Evolutionary conservation across 2,797 vertebrate species (phyloP), one percentile per base, ranked within the genome.

Genomic region (Tangara arthus): DNA sequence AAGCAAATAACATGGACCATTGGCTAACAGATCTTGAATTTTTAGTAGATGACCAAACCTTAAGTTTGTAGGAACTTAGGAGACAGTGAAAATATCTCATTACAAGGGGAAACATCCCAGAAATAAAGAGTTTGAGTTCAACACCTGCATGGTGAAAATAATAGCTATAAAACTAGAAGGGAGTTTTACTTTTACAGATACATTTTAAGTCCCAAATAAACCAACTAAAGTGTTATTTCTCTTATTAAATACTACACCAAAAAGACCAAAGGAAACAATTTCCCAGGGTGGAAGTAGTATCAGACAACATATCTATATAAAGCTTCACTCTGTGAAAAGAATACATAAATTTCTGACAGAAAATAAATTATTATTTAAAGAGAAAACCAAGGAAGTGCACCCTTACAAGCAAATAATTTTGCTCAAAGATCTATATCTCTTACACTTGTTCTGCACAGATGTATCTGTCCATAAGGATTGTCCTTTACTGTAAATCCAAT

Each of bases 61-160:
- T 21, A 44, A 21, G 14, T 12, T 80, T 82, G 14, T 27, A 9
- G 28, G 9, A 5, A 39, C 15, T 41, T 52, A 20, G 8, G 17
- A 37, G 14, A 18, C 4, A 52, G 4, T 28, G 23, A 82, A 42
- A 75, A 79, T 17, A 44, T 9, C 1, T 57, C 8, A n/a, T 61
- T 27, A 22, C 8, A 56, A 15, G 4, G 2, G 11, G 11, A 72
- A 90, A 55, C 3, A 8, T 68, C 30, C 3, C 28, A 71, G 41
- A 37, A 85, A 60, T 5, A 60, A 16, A 41, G 7, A 42, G 15
- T 76, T 79, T 63, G 44, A 16, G 3, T 18, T 63, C 19, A 80
- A 35, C 3, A 11, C 1, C 0, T n/a, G 3, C 30, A 5, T 12
- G 8, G 14, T 70, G 9, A 8, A 83, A 56, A 69, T 34, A n/a